Conservation (phyloP, 1,140 invertebrate species). For the Nasonia vitripennis region DNA sequence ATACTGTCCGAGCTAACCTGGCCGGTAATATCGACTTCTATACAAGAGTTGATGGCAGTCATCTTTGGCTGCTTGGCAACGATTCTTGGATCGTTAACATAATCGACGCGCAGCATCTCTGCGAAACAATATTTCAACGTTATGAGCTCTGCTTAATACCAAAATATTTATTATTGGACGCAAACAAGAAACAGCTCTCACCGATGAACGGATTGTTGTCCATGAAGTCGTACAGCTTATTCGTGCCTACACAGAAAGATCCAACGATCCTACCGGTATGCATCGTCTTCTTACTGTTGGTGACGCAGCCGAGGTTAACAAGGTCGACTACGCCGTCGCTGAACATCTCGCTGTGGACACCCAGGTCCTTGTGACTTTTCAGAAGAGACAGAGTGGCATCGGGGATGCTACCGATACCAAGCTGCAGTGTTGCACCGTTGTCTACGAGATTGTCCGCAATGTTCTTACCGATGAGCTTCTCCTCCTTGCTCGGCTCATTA, state of each 20-base stretch:
- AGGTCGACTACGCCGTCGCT: constrained; percentile 93
- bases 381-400: constrained; percentile 90
- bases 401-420: constrained; percentile 96
- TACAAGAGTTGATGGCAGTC: constrained; percentile 97
- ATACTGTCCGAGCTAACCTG: constrained; percentile 95
- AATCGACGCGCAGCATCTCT: constrained; percentile 92
- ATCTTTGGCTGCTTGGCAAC: constrained; percentile 91
- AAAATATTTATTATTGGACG: background rate
- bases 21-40: constrained; percentile 97
- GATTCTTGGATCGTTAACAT: constrained; percentile 88
- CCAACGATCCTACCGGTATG: constrained; percentile 92
- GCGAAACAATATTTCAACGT: constrained; percentile 54
- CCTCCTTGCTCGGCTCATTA: constrained; percentile 79
- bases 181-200: constrained; percentile 62
- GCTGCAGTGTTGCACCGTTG: constrained; percentile 94
- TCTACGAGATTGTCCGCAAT: constrained; percentile 95
- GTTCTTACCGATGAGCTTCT: constrained; percentile 88
- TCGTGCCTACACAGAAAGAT: constrained; percentile 93
- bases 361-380: constrained; percentile 91
- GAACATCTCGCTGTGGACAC: constrained; percentile 98
- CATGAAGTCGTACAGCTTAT: constrained; percentile 93
- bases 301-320: constrained; percentile 91
- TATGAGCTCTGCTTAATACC: background rate
- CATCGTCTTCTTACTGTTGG: constrained; percentile 88
- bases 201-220: constrained; percentile 95